These are phyloP conservation scores for Lithophane ornitopus DNA, from an alignment of 2,888 invertebrate genomes.

Conservation along the genomic window DNA sequence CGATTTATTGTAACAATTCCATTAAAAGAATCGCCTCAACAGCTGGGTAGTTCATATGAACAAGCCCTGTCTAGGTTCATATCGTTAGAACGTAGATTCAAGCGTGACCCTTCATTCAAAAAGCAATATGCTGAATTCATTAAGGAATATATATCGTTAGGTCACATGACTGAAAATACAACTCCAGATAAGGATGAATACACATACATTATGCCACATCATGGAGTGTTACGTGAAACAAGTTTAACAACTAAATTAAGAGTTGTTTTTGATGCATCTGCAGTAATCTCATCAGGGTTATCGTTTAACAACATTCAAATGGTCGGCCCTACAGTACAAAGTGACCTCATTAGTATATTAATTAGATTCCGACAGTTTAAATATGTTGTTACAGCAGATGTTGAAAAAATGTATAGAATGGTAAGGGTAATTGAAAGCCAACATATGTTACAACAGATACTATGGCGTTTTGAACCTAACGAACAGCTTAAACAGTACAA, in stretches of 20 bases:
- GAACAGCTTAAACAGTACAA: constrained; percentile 17
- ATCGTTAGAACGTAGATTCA: constrained; percentile 14
- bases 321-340: constrained; percentile 15
- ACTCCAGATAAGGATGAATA: too few species aligned
- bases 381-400: neutral
- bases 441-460: constrained; percentile 10
- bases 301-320: constrained; percentile 9
- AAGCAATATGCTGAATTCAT: constrained; percentile 15
- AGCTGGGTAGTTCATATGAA: constrained; percentile 17
- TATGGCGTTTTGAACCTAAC: constrained; percentile 14
- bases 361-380: neutral
- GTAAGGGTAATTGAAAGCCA: constrained; percentile 1
- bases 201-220: too few species aligned
- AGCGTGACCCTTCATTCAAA: constrained; percentile 19
- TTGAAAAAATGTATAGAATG: neutral
- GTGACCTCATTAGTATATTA: constrained; percentile 12
- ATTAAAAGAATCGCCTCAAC: constrained; percentile 12
- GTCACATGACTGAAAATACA: constrained; percentile 8
- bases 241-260: too few species aligned
- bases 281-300: neutral
- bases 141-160: constrained; percentile 10
- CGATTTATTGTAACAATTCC: constrained; percentile 20
- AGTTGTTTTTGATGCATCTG: neutral
- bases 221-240: too few species aligned
- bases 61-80: constrained; percentile 25